Evolutionary conservation across 2,888 invertebrate genomes (phyloP), one percentile per base, ranked within the genome.

Genomic region (Diadegma fenestrale): DNA sequence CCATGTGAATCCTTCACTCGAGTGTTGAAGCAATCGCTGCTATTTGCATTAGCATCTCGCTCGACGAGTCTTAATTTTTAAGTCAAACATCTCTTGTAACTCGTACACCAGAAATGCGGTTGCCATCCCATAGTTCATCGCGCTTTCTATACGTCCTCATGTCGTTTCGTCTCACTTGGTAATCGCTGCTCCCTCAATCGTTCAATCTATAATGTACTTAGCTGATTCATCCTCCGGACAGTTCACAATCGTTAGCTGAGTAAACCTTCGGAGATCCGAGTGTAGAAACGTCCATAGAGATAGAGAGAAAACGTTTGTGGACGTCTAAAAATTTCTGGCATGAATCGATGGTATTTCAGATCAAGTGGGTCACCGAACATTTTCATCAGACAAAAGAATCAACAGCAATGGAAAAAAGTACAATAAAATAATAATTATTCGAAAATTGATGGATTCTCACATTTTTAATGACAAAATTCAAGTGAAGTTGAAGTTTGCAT

Each of bases 241-340:
- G 77, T 81, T 73, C 69, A 75, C 76, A 80, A 85, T 87, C 87
- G 86, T 86, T 87, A 87, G 87, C 85, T 85, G 63, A 75, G 63
- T 82, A 83, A 87, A 86, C 84, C 71, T 66, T 17, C 30, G 33
- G 61, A 68, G 66, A 68, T 19, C 33, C 69, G 81, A 78, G 26
- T 26, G 14, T 14, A 26, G 14, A 26, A 26, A 26, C 12, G n/a
- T 51, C 6, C n/a, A 19, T 0, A 51, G 19, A 51, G n/a, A 45
- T 3, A 45, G 45, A 45, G 54, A 54, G 19, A 54, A 0, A 17
- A 45, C 19, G 54, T 12, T 5, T 26, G 54, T 22, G 5, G 22
- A 54, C 26, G 22, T 26, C 12, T 54, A 2, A 54, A 14, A 54
- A 54, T 26, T 12, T 8, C 37, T 22, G 19, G 2, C 26, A 22